A percentile compares a stretch with the other conserved stretches of the same genome.
phyloP scores from a whole-genome alignment of 2,113 vertebrate genomes.

The Poicephalus meyeri region DNA sequence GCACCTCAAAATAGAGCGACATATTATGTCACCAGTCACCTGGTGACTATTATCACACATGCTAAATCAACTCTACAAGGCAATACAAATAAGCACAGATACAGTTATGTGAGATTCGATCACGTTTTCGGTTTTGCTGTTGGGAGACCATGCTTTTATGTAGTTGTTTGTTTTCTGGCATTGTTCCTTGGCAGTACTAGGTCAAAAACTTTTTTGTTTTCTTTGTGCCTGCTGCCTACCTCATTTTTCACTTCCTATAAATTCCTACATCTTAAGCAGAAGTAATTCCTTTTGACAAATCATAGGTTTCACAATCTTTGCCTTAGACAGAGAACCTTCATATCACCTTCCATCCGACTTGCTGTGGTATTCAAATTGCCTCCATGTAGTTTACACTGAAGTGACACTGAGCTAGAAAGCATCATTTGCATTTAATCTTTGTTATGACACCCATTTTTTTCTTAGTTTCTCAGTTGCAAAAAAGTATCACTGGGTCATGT shows the following conservation, averaged over 20 bases:
- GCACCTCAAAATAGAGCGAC: not conserved
- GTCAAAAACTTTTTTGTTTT: not conserved
- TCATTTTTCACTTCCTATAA: not conserved
- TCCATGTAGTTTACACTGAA: not conserved
- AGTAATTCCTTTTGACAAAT: not conserved
- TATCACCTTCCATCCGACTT: not conserved
- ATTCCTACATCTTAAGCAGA: not conserved
- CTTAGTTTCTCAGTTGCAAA: not conserved
- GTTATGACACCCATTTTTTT: not conserved
- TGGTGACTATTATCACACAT: not conserved
- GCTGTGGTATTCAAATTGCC: not conserved
- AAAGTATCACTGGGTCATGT: not conserved
- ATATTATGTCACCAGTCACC: not conserved
- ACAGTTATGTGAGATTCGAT: rapidly evolving
- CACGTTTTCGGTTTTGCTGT: not conserved
- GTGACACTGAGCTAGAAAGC: not conserved
- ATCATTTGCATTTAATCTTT: not conserved
- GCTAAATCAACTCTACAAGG: not conserved
- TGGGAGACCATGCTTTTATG: not conserved
- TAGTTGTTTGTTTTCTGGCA: not conserved
- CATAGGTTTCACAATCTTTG: not conserved
- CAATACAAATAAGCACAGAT: not conserved
- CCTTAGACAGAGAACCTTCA: not conserved
- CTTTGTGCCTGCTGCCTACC: not conserved
- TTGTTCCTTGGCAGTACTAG: not conserved